Conservation (phyloP, 1,140 invertebrate species). For the Magallana angulata region DNA sequence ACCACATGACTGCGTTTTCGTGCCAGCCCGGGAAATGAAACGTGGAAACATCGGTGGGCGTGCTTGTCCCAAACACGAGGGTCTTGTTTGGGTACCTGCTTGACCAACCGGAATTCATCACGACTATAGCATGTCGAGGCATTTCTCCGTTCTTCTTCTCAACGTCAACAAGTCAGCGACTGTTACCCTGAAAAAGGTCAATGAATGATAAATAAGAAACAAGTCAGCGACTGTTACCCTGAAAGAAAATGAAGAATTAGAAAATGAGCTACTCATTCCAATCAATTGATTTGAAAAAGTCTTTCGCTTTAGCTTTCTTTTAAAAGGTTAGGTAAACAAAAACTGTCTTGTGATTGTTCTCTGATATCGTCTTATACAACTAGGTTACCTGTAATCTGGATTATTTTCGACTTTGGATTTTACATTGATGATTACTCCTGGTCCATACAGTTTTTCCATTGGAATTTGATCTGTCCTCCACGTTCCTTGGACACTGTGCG, state of each 20-base stretch:
- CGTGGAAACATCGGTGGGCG: constrained; percentile 11
- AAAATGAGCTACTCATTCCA: too few relatives aligned
- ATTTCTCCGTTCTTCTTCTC: constrained; percentile 64
- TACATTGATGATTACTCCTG: constrained; percentile 61
- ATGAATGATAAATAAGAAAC: constrained; percentile 52
- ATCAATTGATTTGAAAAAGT: too few relatives aligned
- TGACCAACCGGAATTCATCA: constrained; percentile 82
- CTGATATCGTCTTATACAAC: too few relatives aligned
- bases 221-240: constrained; percentile 57
- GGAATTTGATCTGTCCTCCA: constrained; percentile 54
- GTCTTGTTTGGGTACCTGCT: too few relatives aligned
- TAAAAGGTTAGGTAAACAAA: too few relatives aligned
- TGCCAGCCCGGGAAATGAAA: constrained; percentile 80
- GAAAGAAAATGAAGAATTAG: constrained; percentile 34
- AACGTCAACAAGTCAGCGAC: constrained; percentile 29
- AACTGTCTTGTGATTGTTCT: too few relatives aligned
- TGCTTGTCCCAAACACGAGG: neutral
- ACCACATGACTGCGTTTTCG: constrained; percentile 82
- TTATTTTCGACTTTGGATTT: constrained; percentile 70
- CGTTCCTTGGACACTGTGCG: constrained; percentile 40
- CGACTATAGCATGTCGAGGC: constrained; percentile 61
- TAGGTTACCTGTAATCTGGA: constrained; percentile 57
- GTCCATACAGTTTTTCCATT: constrained; percentile 56
- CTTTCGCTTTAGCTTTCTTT: too few relatives aligned
- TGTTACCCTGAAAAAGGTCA: constrained; percentile 51